Conservation (phyloP, 1,140 invertebrate species). For the Maniola jurtina region DNA sequence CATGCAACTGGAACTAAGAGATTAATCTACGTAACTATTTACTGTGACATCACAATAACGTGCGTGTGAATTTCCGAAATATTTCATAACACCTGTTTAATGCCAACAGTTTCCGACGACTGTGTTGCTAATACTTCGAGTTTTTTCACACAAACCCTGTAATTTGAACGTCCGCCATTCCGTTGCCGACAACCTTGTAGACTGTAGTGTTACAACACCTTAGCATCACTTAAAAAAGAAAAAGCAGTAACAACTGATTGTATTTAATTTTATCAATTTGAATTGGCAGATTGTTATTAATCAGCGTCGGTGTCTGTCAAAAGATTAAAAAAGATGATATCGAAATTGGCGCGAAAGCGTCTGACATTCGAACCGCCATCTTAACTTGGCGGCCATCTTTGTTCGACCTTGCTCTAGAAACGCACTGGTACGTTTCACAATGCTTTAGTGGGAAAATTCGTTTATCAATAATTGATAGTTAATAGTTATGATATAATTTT, state of each 20-base stretch:
- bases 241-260: neutral
- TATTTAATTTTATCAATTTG: constrained; percentile 1
- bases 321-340: constrained; percentile 19
- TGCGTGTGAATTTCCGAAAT: constrained; percentile 12
- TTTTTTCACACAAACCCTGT: constrained; percentile 52
- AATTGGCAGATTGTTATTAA: constrained; percentile 11
- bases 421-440: constrained; percentile 59
- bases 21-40: constrained; percentile 4
- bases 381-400: constrained; percentile 57
- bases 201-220: constrained; percentile 44
- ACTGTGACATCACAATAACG: constrained; percentile 9
- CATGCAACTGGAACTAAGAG: neutral
- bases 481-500: constrained; percentile 36
- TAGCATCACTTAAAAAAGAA: constrained; percentile 14
- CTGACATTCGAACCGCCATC: constrained; percentile 56
- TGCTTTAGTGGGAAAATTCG: constrained; percentile 58
- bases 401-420: constrained; percentile 66
- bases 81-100: constrained; percentile 31
- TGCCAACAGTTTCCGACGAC: constrained; percentile 31
- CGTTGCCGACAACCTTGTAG: constrained; percentile 40
- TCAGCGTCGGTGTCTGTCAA: constrained; percentile 14
- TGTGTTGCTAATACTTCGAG: constrained; percentile 35
- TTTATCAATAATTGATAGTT: constrained; percentile 50
- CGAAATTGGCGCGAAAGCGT: constrained; percentile 50
- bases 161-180: constrained; percentile 47